A percentile compares a stretch with the other conserved stretches of the same genome.
Evolutionary conservation across 37 sponge, comb jelly and placozoan genomes (phyloP).

Genomic region (Cliona cf. orientalis): DNA sequence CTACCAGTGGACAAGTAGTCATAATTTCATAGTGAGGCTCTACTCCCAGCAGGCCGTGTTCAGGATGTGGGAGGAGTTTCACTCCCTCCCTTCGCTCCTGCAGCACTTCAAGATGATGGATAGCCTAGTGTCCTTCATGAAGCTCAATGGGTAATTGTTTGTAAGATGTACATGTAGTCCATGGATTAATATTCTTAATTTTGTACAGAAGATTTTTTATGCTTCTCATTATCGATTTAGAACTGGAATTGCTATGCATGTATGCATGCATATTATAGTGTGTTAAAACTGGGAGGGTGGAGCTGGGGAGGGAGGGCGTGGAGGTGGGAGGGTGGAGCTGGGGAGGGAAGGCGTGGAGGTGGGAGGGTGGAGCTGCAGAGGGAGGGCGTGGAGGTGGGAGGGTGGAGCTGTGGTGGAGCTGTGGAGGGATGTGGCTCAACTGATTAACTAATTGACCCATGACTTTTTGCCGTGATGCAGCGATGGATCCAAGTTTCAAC

Average conservation of each 20-base stretch:
- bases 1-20: conserved; percentile 48
- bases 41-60: conserved; percentile 59
- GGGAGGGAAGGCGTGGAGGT: background rate
- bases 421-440: too few species aligned
- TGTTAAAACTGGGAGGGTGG: too few species aligned
- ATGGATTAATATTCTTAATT: too few species aligned
- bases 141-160: conserved; percentile 46
- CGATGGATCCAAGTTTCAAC: conserved; percentile 56
- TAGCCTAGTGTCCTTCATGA: conserved; percentile 25
- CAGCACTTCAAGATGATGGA: conserved; percentile 26
- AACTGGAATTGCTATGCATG: too few species aligned
- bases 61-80: conserved; percentile 36
- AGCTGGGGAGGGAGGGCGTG: background rate
- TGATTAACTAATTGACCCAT: too few species aligned
- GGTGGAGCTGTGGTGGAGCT: too few species aligned
- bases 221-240: too few species aligned
- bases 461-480: conserved; percentile 27
- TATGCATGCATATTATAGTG: too few species aligned
- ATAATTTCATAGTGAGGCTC: conserved; percentile 55
- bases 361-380: too few species aligned
- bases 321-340: background rate
- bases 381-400: too few species aligned
- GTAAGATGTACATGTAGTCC: too few species aligned
- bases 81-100: background rate
- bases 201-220: too few species aligned